Conservation (phyloP, 1,140 invertebrate genomes). For the Mactra quadrangularis region DNA sequence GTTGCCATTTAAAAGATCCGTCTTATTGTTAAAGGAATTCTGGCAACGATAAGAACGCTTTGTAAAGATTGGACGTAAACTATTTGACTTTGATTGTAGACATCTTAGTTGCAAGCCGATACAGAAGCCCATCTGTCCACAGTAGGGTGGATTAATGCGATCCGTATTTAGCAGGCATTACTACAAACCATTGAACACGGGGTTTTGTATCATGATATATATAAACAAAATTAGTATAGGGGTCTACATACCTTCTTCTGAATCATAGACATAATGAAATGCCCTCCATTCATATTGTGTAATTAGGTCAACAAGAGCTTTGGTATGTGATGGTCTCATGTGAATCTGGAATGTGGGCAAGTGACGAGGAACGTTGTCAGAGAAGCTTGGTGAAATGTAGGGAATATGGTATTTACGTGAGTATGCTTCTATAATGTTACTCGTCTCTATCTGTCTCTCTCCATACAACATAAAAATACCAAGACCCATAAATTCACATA, state of each 20-base stretch:
- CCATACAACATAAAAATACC: conserved; percentile 96
- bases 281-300: conserved; percentile 95
- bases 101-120: too few relatives aligned
- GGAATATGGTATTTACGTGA: conserved; percentile 98
- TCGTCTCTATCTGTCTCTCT: conserved; percentile 94
- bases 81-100: too few relatives aligned
- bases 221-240: background rate
- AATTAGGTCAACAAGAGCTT: conserved; percentile 95
- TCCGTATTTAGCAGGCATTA: too few relatives aligned
- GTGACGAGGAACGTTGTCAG: conserved; percentile 13
- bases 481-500: conserved; percentile 95
- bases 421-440: conserved; percentile 96
- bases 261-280: conserved; percentile 97
- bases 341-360: conserved; percentile 68
- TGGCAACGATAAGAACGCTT: too few relatives aligned
- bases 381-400: conserved; percentile 88
- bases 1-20: too few relatives aligned
- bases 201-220: too few relatives aligned
- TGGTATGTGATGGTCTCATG: conserved; percentile 96
- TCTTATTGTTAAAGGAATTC: too few relatives aligned
- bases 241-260: conserved; percentile 93
- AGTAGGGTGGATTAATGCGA: too few relatives aligned
- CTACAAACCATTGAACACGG: too few relatives aligned
- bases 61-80: too few relatives aligned
- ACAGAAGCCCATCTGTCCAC: too few relatives aligned